Evolutionary conservation across 2,888 invertebrate species (phyloP).

Genomic region (Drosophila ezoana): DNA sequence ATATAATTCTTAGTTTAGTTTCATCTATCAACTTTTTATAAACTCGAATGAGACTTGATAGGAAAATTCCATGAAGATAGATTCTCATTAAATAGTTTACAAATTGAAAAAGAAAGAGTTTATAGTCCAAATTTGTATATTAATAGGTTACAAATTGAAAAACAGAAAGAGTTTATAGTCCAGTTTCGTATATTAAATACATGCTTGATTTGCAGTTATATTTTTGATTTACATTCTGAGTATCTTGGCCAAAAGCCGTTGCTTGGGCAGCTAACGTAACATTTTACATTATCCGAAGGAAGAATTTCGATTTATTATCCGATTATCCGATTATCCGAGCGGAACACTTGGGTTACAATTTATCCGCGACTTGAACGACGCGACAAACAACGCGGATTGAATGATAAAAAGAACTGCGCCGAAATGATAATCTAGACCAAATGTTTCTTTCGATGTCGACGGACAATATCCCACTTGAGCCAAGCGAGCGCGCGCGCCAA

Average conservation of each 20-base stretch:
- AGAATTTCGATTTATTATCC: conserved; percentile 1
- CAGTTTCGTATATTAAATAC: no score
- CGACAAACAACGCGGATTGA: conserved; percentile 65
- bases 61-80: neutral
- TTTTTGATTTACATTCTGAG: conserved; percentile 22
- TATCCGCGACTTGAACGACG: conserved; percentile 62
- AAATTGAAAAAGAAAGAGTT: no score
- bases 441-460: conserved; percentile 43
- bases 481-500: conserved; percentile 68
- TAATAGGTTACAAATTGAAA: neutral
- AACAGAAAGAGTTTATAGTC: no score
- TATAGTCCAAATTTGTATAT: no score
- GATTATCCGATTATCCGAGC: no score
- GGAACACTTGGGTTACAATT: conserved; percentile 16
- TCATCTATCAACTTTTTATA: neutral
- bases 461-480: conserved; percentile 47
- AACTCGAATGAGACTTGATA: no score
- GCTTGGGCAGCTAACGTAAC: conserved; percentile 10
- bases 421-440: conserved; percentile 61
- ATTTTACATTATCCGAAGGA: conserved; percentile 22
- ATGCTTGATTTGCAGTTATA: neutral
- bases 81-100: neutral
- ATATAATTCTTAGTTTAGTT: neutral
- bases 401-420: conserved; percentile 79
- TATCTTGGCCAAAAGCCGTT: conserved; percentile 26